phyloP scores from a whole-genome alignment of 2,797 vertebrate genomes.

The Mallotus villosus region DNA sequence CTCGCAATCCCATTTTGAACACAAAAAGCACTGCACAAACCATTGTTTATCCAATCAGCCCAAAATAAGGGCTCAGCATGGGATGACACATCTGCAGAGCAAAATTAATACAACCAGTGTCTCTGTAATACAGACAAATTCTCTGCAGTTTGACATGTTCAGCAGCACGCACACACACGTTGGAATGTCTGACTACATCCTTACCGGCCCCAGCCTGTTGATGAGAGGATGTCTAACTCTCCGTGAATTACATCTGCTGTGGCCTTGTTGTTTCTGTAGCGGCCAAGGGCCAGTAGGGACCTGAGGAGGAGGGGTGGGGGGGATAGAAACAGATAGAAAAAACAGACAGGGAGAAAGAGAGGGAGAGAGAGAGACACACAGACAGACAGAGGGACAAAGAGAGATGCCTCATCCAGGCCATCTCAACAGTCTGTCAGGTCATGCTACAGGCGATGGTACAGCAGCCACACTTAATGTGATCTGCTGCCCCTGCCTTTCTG shows the following conservation, averaged over 20 bases:
- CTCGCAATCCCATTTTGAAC: too few relatives aligned
- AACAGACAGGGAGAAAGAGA: too few relatives aligned
- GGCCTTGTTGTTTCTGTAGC: constrained; percentile 73
- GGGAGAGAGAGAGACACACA: too few relatives aligned
- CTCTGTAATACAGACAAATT: neutral
- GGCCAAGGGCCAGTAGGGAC: constrained; percentile 65
- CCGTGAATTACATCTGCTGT: constrained; percentile 61
- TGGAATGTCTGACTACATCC: constrained; percentile 42
- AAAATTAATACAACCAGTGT: neutral
- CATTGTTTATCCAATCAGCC: too few relatives aligned
- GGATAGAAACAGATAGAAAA: constrained; percentile 44
- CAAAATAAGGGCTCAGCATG: too few relatives aligned
- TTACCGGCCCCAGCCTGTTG: constrained; percentile 56
- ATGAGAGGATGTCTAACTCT: constrained; percentile 67
- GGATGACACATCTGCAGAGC: too few relatives aligned
- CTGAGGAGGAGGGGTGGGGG: constrained; percentile 65
- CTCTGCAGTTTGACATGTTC: neutral
- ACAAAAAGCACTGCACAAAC: too few relatives aligned
- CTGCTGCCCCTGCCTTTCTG: constrained; percentile 66
- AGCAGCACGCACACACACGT: neutral
- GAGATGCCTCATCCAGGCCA: constrained; percentile 71
- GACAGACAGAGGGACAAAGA: constrained; percentile 53
- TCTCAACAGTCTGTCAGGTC: constrained; percentile 69
- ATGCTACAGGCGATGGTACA: constrained; percentile 63
- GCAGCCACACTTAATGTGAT: constrained; percentile 75